Conservation (phyloP, 2,113 vertebrate genomes). For the Nothoprocta pentlandii region DNA sequence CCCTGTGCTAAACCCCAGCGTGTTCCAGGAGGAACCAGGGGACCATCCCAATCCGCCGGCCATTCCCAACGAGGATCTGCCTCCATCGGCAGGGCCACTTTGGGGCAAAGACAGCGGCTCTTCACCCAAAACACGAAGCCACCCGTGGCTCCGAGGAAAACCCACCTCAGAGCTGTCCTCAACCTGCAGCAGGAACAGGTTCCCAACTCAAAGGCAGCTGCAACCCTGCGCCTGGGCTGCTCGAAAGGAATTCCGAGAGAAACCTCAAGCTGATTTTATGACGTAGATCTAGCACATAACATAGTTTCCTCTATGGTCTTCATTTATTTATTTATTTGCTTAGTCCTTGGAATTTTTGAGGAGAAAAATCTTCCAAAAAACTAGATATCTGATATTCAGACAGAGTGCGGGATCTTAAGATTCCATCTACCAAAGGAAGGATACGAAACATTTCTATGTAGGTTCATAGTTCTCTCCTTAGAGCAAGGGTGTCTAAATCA, state of each 20-base stretch:
- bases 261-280: background rate
- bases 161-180: background rate
- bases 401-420: background rate
- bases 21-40: background rate
- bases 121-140: background rate
- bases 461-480: background rate
- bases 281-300: background rate
- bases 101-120: background rate
- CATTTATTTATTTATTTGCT: background rate
- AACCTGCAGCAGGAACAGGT: background rate
- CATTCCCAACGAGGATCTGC: background rate
- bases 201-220: background rate
- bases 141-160: background rate
- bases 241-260: background rate
- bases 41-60: background rate
- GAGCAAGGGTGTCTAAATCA: background rate
- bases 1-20: background rate
- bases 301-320: background rate
- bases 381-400: background rate
- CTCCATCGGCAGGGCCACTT: background rate
- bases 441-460: conserved; percentile 3
- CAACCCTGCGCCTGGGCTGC: background rate
- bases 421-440: background rate
- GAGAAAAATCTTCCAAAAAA: background rate
- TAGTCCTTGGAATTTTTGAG: background rate